A percentile compares a stretch with the other conserved stretches of the same genome.
phyloP scores from a whole-genome alignment of 2,888 invertebrate genomes.

The Erannis defoliaria region DNA sequence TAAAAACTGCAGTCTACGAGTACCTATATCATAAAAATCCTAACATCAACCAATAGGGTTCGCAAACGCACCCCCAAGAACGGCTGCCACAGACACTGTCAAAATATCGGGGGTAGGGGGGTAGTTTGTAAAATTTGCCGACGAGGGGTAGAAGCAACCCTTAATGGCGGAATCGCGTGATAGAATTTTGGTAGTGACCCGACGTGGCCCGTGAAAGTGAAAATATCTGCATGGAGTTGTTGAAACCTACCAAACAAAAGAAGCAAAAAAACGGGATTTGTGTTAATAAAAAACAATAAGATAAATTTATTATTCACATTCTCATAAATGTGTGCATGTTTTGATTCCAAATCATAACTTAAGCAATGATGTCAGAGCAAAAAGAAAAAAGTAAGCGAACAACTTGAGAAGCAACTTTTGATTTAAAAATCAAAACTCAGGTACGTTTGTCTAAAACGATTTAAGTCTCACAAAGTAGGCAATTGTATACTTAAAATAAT shows the following conservation, averaged over 20 bases:
- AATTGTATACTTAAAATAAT: too few relatives aligned
- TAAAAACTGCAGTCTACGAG: conserved; percentile 17
- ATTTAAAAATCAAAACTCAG: too few relatives aligned
- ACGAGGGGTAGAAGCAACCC: conserved; percentile 74
- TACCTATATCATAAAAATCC: not conserved
- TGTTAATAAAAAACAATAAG: too few relatives aligned
- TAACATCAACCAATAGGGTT: conserved; percentile 21
- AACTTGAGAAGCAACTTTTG: too few relatives aligned
- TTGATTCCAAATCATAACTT: too few relatives aligned
- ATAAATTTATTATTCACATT: too few relatives aligned
- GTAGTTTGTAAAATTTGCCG: conserved; percentile 84
- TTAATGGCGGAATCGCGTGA: conserved; percentile 86
- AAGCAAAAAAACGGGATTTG: not conserved
- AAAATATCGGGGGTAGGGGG: conserved; percentile 68
- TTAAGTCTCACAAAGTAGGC: too few relatives aligned
- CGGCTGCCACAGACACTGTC: conserved; percentile 59
- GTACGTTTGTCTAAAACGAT: too few relatives aligned
- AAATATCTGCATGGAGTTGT: conserved; percentile 76
- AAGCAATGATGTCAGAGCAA: too few relatives aligned
- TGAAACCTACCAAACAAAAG: conserved; percentile 45
- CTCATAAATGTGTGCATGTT: too few relatives aligned
- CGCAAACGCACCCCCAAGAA: conserved; percentile 41
- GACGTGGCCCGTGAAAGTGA: conserved; percentile 82
- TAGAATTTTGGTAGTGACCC: conserved; percentile 86
- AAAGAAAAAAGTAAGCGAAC: too few relatives aligned